phyloP scores from a whole-genome alignment of 1,140 invertebrate species.

The Saccostrea glomerata region DNA sequence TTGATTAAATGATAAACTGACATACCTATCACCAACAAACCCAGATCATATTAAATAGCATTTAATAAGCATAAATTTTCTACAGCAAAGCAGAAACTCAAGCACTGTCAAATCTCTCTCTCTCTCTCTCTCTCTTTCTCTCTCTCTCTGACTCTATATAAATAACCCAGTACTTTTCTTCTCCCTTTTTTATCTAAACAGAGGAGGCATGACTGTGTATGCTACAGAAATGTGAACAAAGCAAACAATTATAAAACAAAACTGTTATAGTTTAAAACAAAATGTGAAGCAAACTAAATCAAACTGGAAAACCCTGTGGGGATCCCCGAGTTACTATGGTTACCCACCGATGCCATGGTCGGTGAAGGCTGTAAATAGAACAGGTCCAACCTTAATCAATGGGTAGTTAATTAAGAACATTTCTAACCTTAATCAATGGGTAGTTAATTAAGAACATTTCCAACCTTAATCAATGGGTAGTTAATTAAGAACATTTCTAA shows the following conservation, averaged over 20 bases:
- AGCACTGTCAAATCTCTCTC: background rate
- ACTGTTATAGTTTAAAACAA: background rate
- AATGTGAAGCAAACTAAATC: background rate
- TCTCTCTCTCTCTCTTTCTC: constrained; percentile 11
- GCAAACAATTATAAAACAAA: background rate
- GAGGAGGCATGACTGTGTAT: background rate
- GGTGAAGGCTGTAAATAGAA: background rate
- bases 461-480: background rate
- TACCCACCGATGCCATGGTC: background rate
- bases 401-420: no score
- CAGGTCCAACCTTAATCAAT: background rate
- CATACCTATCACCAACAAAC: no score
- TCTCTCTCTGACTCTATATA: background rate
- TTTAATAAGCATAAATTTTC: no score
- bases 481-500: background rate
- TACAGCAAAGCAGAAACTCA: no score
- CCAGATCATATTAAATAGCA: no score
- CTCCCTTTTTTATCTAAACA: background rate
- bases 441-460: background rate
- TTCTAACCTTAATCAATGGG: background rate
- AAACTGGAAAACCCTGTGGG: background rate
- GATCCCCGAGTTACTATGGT: background rate
- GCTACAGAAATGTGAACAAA: background rate
- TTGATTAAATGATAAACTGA: no score
- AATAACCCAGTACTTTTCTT: no score